phyloP scores from a whole-genome alignment of 2,888 invertebrate genomes.

The Perithous albicinctus region DNA sequence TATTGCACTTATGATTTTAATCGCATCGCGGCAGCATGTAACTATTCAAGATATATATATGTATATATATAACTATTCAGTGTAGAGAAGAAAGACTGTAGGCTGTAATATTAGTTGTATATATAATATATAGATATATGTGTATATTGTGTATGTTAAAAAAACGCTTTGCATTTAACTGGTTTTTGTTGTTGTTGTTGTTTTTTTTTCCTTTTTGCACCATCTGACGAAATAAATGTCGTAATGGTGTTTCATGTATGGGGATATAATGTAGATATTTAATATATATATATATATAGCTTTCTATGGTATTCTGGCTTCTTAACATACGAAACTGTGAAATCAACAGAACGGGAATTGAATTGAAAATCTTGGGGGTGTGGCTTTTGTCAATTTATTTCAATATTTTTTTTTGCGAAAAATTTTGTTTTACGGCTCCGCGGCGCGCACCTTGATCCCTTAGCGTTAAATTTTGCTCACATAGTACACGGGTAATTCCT shows the following conservation, averaged over 20 bases:
- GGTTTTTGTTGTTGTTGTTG: constrained; percentile 37
- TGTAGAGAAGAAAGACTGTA: constrained; percentile 76
- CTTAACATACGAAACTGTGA: constrained; percentile 57
- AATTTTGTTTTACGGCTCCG: constrained; percentile 46
- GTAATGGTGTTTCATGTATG: constrained; percentile 33
- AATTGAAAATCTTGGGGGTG: not conserved
- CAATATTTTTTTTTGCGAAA: constrained; percentile 36
- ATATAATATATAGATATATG: constrained; percentile 66
- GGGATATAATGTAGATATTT: constrained; percentile 65
- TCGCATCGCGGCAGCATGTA: constrained; percentile 73
- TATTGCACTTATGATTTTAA: constrained; percentile 84
- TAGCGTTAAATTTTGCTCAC: constrained; percentile 39
- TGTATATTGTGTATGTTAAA: constrained; percentile 57
- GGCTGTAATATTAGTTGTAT: constrained; percentile 74
- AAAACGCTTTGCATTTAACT: constrained; percentile 61
- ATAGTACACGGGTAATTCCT: constrained; percentile 81
- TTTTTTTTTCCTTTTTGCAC: constrained; percentile 23
- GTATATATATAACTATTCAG: constrained; percentile 73
- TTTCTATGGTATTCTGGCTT: constrained; percentile 72
- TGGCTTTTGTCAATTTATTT: not conserved
- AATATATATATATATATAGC: constrained; percentile 65
- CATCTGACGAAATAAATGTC: constrained; percentile 28
- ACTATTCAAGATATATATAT: constrained; percentile 68
- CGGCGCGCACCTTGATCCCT: constrained; percentile 55
- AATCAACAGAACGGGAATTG: constrained; percentile 15